Conservation (phyloP, 2,888 invertebrate genomes). For the Trilocha varians region DNA sequence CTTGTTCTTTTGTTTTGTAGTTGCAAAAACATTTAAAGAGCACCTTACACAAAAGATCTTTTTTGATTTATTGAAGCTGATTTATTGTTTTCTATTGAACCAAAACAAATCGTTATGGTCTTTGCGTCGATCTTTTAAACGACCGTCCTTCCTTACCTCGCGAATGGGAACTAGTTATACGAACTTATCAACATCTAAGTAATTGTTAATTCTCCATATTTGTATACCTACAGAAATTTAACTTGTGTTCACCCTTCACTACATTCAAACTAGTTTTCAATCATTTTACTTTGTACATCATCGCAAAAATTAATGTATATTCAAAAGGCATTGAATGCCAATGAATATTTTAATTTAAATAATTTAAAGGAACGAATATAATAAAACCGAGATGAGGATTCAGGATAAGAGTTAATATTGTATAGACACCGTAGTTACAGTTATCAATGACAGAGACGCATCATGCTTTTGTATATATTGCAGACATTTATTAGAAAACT, state of each 20-base stretch:
- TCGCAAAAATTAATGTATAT: too few relatives aligned
- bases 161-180: constrained; percentile 44
- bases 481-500: constrained; percentile 52
- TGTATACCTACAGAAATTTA: too few relatives aligned
- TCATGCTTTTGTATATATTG: constrained; percentile 67
- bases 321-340: too few relatives aligned
- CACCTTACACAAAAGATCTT: constrained; percentile 50
- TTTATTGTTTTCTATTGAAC: constrained; percentile 34
- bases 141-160: constrained; percentile 40
- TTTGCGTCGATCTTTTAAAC: constrained; percentile 32
- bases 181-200: constrained; percentile 2
- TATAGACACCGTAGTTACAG: not conserved
- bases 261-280: too few relatives aligned
- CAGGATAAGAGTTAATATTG: not conserved
- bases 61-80: constrained; percentile 57
- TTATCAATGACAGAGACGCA: constrained; percentile 23
- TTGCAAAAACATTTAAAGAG: constrained; percentile 49
- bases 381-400: not conserved
- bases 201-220: not conserved
- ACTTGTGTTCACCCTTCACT: too few relatives aligned
- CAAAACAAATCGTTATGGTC: not conserved
- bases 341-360: too few relatives aligned
- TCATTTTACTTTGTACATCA: too few relatives aligned
- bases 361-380: constrained; percentile 12
- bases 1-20: constrained; percentile 56